Evolutionary conservation across 2,113 vertebrate genomes (phyloP).

Genomic region (Sapayoa aenigma): DNA sequence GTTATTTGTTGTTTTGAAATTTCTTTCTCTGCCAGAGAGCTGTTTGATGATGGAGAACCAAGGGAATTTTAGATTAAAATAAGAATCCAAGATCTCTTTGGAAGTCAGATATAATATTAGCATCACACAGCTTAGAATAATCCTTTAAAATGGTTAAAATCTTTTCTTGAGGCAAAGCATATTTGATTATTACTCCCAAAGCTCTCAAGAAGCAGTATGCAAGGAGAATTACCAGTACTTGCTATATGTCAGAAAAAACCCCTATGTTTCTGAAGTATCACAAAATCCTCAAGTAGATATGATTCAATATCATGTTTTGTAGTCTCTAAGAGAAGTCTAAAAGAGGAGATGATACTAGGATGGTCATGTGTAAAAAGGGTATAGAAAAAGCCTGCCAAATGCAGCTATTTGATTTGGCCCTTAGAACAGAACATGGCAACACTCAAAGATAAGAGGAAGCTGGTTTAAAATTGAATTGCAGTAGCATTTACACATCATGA

Average conservation of each 20-base stretch:
- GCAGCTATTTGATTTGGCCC: not conserved
- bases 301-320: not conserved
- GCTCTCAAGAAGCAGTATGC: not conserved
- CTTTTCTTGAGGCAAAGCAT: not conserved
- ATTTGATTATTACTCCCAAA: not conserved
- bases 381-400: not conserved
- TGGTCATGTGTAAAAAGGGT: not conserved
- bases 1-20: not conserved
- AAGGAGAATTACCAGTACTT: not conserved
- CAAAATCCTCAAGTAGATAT: not conserved
- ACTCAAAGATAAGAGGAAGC: not conserved
- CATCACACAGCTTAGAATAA: not conserved
- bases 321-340: not conserved
- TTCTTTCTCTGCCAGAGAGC: not conserved
- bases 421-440: not conserved
- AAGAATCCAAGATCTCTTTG: not conserved
- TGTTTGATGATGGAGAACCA: not conserved
- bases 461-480: slow-evolving; percentile 10
- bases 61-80: slow-evolving; percentile 12
- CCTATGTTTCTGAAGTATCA: not conserved
- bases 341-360: not conserved
- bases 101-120: not conserved
- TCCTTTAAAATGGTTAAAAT: not conserved
- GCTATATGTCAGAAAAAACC: not conserved
- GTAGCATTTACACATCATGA: not conserved